These are phyloP conservation scores for Embiotoca jacksoni DNA, from an alignment of 2,113 vertebrate species.

Conservation along the genomic window DNA sequence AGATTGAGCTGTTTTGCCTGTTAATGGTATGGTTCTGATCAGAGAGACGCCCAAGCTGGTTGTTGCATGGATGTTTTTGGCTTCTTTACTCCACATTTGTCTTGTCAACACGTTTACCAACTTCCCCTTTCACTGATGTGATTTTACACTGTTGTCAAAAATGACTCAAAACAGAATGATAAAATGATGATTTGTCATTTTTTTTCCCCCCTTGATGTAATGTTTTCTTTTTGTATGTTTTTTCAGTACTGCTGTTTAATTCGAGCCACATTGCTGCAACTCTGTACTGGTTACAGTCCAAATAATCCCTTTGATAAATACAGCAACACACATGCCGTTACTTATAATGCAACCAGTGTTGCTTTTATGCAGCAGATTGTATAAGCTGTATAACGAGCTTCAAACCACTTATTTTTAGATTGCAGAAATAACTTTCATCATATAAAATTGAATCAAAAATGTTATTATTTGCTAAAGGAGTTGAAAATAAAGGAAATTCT, in stretches of 20 bases:
- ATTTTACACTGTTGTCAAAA: slow-evolving; percentile 38
- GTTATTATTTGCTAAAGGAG: background rate
- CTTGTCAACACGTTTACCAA: slow-evolving; percentile 61
- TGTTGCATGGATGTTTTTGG: slow-evolving; percentile 57
- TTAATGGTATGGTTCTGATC: slow-evolving; percentile 65
- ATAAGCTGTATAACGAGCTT: too few species aligned
- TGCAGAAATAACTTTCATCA: too few species aligned
- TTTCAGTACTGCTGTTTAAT: slow-evolving; percentile 2
- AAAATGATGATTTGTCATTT: slow-evolving; percentile 41
- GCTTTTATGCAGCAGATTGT: background rate
- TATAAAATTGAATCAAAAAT: background rate
- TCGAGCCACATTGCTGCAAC: background rate
- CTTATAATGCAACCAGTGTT: background rate
- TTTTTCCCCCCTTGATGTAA: background rate
- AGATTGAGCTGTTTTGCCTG: slow-evolving; percentile 42
- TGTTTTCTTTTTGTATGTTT: slow-evolving; percentile 33
- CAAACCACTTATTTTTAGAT: too few species aligned
- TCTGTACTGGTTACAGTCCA: slow-evolving; percentile 18
- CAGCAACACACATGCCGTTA: background rate
- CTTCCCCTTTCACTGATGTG: slow-evolving; percentile 52
- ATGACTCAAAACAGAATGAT: slow-evolving; percentile 42
- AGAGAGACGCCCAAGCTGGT: slow-evolving; percentile 51
- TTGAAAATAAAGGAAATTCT: slow-evolving; percentile 48
- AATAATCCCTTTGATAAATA: slow-evolving; percentile 10
- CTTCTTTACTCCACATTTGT: slow-evolving; percentile 41